These are phyloP conservation scores for Smittia aterrima DNA, from an alignment of 2,888 invertebrate species.

Conservation along the genomic window DNA sequence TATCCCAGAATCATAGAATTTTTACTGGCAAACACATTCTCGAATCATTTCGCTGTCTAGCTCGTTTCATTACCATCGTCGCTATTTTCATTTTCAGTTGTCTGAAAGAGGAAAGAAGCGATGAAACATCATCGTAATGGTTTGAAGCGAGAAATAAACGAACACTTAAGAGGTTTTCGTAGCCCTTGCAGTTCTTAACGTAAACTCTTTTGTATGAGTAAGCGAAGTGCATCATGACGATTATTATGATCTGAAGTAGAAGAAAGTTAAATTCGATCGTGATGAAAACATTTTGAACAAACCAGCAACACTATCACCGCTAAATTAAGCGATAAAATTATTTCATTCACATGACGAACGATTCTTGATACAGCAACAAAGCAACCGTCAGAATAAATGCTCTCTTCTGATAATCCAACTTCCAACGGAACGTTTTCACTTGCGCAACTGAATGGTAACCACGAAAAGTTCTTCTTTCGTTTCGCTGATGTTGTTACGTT, in stretches of 20 bases:
- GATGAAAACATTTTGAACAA: neutral
- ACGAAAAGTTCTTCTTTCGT: neutral
- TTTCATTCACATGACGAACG: neutral
- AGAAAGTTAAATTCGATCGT: neutral
- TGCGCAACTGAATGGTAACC: neutral
- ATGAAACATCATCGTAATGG: neutral
- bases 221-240: neutral
- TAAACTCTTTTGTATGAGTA: constrained; percentile 6
- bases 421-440: neutral
- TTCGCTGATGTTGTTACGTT: neutral
- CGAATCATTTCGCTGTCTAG: neutral
- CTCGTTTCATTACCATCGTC: neutral
- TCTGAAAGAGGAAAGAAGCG: neutral
- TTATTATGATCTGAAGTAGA: neutral
- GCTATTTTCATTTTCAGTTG: neutral
- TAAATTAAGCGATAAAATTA: neutral
- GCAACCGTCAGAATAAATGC: neutral
- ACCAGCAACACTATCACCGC: neutral
- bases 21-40: neutral
- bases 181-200: neutral
- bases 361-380: neutral
- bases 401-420: neutral
- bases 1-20: no score
- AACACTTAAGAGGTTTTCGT: neutral
- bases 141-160: no score